Evolutionary conservation across 1,140 invertebrate genomes (phyloP).

Genomic region (Meteorus sp.): DNA sequence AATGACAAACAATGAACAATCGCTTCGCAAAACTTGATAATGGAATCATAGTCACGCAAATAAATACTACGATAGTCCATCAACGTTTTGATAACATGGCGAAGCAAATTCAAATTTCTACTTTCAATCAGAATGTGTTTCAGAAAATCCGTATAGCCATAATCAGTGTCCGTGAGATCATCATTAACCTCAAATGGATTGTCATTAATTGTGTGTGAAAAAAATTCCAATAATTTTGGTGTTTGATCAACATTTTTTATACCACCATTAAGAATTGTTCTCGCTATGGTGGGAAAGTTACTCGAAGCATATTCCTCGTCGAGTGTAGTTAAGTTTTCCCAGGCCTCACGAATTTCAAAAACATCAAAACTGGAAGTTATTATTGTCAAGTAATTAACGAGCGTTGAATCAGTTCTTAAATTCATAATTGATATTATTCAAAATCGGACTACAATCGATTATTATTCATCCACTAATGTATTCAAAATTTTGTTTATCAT

Average conservation of each 20-base stretch:
- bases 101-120: constrained; percentile 36
- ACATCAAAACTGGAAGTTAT: no score
- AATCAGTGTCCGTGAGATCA: constrained; percentile 33
- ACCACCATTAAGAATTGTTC: neutral
- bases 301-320: no score
- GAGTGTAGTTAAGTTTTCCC: no score
- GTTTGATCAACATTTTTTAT: constrained; percentile 38
- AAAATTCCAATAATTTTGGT: constrained; percentile 38
- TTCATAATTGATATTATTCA: no score
- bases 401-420: no score
- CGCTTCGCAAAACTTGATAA: constrained; percentile 38
- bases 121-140: constrained; percentile 29
- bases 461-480: no score
- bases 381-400: no score
- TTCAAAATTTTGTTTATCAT: no score
- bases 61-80: constrained; percentile 29
- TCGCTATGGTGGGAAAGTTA: no score
- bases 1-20: constrained; percentile 37
- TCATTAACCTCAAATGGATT: constrained; percentile 8
- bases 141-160: constrained; percentile 14
- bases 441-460: no score
- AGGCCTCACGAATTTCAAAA: no score
- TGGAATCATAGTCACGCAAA: constrained; percentile 24
- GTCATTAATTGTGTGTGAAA: constrained; percentile 35
- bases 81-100: constrained; percentile 34